Conservation (phyloP, 2,113 vertebrate species). For the Anser cygnoides region DNA sequence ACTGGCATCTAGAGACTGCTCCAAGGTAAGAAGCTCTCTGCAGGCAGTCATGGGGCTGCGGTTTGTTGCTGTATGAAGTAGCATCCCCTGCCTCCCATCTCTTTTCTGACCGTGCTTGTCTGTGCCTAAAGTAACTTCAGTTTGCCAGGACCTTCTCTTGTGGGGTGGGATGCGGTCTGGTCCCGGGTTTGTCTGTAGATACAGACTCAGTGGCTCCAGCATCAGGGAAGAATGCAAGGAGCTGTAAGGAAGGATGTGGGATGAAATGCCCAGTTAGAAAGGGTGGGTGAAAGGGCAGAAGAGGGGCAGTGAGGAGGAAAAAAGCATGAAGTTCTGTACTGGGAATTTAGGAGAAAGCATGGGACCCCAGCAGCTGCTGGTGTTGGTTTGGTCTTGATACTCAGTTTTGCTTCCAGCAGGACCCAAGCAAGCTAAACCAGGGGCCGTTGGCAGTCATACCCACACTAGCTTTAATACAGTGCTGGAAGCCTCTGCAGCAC, state of each 20-base stretch:
- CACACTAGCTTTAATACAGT: neutral
- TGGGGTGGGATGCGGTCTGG: neutral
- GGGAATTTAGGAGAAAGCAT: neutral
- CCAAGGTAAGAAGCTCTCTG: neutral
- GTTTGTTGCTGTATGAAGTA: neutral
- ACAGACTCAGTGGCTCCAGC: accelerated
- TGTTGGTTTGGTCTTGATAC: neutral
- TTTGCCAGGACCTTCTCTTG: neutral
- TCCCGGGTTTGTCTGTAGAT: accelerated
- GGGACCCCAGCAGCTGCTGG: neutral
- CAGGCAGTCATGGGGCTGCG: accelerated
- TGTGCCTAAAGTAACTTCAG: neutral
- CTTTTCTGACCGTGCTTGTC: accelerated
- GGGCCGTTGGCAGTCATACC: neutral
- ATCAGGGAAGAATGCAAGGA: neutral
- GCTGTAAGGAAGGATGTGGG: neutral
- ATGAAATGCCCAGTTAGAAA: neutral
- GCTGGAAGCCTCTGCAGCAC: neutral
- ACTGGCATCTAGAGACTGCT: neutral
- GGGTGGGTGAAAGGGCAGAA: neutral
- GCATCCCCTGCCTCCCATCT: accelerated
- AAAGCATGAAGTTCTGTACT: neutral
- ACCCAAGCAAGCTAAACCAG: neutral
- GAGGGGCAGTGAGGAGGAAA: neutral
- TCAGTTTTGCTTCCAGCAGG: neutral